A percentile compares a stretch with the other conserved stretches of the same genome.
These are phyloP conservation scores for Sciaenops ocellatus DNA, from an alignment of 2,797 vertebrate genomes.

Conservation along the genomic window DNA sequence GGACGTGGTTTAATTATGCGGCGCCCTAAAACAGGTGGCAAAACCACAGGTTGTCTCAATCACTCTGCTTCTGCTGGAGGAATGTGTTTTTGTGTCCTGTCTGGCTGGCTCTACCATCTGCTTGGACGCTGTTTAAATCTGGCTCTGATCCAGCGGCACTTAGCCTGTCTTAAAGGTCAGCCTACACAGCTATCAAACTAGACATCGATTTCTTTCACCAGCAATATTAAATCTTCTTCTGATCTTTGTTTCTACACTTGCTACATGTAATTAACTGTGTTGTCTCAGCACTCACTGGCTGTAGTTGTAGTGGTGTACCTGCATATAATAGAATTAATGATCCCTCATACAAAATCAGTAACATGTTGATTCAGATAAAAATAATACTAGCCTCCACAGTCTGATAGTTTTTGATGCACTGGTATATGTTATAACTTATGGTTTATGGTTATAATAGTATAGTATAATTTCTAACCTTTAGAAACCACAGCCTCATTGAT, in stretches of 20 bases:
- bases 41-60: conserved; percentile 74
- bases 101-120: conserved; percentile 77
- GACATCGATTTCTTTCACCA: conserved; percentile 26
- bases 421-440: too few relatives aligned
- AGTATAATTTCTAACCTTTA: neutral
- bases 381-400: neutral
- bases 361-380: neutral
- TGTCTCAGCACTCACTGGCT: neutral
- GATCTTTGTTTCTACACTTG: neutral
- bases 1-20: conserved; percentile 79
- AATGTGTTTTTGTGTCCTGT: conserved; percentile 68
- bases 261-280: neutral
- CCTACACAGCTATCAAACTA: conserved; percentile 37
- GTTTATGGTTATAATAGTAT: too few relatives aligned
- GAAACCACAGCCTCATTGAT: neutral
- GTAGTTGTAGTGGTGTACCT: neutral
- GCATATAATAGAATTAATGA: neutral
- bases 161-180: conserved; percentile 75
- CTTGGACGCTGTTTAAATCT: conserved; percentile 59
- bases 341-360: neutral
- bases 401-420: neutral
- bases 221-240: neutral
- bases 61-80: conserved; percentile 64
- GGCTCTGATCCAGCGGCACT: conserved; percentile 71
- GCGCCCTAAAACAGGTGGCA: conserved; percentile 80